Evolutionary conservation across 2,888 invertebrate species (phyloP).

Genomic region (Agrotis clavis): DNA sequence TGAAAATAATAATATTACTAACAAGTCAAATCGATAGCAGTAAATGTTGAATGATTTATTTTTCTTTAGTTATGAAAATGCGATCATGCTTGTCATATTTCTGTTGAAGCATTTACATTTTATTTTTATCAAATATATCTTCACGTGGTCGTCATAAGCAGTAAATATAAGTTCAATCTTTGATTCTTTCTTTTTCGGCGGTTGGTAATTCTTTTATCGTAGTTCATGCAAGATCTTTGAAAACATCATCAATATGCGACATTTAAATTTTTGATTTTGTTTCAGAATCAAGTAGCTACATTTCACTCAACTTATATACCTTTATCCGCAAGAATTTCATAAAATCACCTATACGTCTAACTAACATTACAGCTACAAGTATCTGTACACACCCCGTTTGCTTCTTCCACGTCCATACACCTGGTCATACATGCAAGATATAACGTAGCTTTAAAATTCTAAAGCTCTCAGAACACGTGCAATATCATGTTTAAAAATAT

Average conservation of each 20-base stretch:
- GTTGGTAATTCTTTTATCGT: not conserved
- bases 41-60: not conserved
- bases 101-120: not conserved
- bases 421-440: not conserved
- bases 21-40: conserved; percentile 4
- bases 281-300: too few relatives aligned
- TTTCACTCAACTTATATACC: not conserved
- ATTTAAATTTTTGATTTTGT: not conserved
- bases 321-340: not conserved
- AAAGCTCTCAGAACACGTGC: not conserved
- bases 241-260: conserved; percentile 26
- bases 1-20: conserved; percentile 3
- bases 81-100: not conserved
- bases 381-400: not conserved
- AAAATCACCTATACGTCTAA: not conserved
- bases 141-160: not conserved
- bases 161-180: not conserved
- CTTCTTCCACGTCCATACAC: not conserved
- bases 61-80: not conserved
- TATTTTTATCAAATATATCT: not conserved
- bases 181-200: not conserved
- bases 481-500: not conserved
- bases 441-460: not conserved
- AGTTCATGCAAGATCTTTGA: conserved; percentile 3
- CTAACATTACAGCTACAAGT: not conserved